These are phyloP conservation scores for Melitaea athalia DNA, from an alignment of 2,888 invertebrate species.

Conservation along the genomic window DNA sequence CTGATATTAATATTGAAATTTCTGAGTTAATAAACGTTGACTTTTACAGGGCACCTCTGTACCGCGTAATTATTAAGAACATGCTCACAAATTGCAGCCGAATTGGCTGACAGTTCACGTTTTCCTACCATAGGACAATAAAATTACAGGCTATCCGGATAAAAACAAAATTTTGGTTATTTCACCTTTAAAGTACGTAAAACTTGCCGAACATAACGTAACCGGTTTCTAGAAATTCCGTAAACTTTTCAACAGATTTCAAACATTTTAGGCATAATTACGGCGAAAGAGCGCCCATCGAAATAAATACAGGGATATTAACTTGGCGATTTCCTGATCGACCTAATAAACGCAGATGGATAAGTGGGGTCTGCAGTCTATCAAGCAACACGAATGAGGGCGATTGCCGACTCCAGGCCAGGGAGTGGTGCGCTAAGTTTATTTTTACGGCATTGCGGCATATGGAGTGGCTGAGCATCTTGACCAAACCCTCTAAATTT, in stretches of 20 bases:
- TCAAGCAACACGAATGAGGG: slow-evolving; percentile 64
- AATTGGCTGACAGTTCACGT: slow-evolving; percentile 48
- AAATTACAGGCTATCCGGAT: slow-evolving; percentile 56
- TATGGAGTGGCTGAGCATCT: slow-evolving; percentile 46
- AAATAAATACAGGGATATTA: slow-evolving; percentile 63
- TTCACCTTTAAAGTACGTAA: background rate
- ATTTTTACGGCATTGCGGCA: slow-evolving; percentile 70
- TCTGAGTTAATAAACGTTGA: slow-evolving; percentile 40
- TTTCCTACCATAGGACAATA: slow-evolving; percentile 44
- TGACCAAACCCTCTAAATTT: slow-evolving; percentile 30
- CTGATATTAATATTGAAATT: slow-evolving; percentile 52
- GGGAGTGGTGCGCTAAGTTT: slow-evolving; percentile 50
- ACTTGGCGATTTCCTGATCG: slow-evolving; percentile 70
- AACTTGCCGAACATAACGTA: background rate
- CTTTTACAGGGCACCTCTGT: slow-evolving; percentile 51
- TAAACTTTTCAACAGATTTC: slow-evolving; percentile 2
- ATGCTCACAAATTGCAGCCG: slow-evolving; percentile 59
- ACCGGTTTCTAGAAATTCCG: slow-evolving; percentile 2
- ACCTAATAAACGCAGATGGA: slow-evolving; percentile 62
- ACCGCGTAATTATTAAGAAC: slow-evolving; percentile 60
- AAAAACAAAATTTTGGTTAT: slow-evolving; percentile 43
- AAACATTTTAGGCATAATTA: slow-evolving; percentile 36
- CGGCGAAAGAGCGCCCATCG: slow-evolving; percentile 47
- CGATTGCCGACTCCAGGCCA: slow-evolving; percentile 47
- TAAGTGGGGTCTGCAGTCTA: slow-evolving; percentile 68